Conservation (phyloP, 1,140 invertebrate species). For the Wiebesia pumilae region DNA sequence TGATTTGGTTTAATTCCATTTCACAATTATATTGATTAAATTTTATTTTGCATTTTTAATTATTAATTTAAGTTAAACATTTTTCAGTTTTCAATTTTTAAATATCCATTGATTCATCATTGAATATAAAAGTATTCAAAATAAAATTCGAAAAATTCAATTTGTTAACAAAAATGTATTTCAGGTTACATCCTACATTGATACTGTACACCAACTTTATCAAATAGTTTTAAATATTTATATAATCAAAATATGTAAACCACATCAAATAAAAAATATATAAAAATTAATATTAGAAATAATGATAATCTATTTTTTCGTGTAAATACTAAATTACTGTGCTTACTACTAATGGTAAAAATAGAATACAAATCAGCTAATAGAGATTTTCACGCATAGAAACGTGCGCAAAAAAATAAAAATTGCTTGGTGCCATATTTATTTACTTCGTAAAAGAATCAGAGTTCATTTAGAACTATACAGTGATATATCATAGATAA, state of each 20-base stretch:
- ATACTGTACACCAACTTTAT: slow-evolving; percentile 5
- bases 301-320: background rate
- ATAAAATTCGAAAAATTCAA: background rate
- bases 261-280: background rate
- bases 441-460: too few species aligned
- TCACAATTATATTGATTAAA: background rate
- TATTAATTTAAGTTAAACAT: background rate
- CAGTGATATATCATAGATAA: background rate
- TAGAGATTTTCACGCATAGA: background rate
- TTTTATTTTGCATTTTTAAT: background rate
- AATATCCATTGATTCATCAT: background rate
- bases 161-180: slow-evolving; percentile 29
- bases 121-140: background rate
- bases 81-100: background rate
- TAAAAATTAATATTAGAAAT: background rate
- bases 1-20: slow-evolving; percentile 44
- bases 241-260: background rate
- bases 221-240: background rate
- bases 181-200: slow-evolving; percentile 35
- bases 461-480: too few species aligned
- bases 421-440: too few species aligned
- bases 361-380: slow-evolving; percentile 30
- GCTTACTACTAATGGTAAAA: background rate
- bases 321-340: slow-evolving; percentile 20
- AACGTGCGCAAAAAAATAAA: background rate